phyloP scores from a whole-genome alignment of 2,888 invertebrate genomes.

The Lycophotia porphyrea region DNA sequence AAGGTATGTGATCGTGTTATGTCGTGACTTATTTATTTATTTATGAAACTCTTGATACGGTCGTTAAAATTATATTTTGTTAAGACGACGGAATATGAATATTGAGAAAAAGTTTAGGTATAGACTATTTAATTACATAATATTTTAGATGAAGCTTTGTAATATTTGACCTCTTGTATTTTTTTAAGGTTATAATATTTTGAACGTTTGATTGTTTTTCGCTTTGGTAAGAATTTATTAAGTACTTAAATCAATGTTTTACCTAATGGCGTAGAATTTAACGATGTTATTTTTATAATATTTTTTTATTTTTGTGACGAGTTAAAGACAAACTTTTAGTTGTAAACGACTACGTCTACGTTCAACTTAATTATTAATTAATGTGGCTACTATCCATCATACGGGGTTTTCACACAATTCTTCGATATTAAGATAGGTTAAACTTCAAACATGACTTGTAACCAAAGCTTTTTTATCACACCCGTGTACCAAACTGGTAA shows the following conservation, averaged over 20 bases:
- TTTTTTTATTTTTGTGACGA: background rate
- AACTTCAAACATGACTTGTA: background rate
- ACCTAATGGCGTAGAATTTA: background rate
- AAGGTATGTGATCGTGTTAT: background rate
- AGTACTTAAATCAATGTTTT: slow-evolving; percentile 2
- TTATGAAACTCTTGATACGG: background rate
- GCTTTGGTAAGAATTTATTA: background rate
- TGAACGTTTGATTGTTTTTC: background rate
- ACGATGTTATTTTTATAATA: background rate
- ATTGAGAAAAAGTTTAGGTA: background rate
- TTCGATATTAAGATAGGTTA: background rate
- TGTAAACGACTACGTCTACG: background rate
- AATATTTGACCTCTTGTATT: slow-evolving; percentile 15
- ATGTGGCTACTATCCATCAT: slow-evolving; percentile 2
- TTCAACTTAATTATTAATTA: background rate
- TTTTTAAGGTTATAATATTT: slow-evolving; percentile 3
- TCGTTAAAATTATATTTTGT: background rate
- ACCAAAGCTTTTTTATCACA: slow-evolving; percentile 18
- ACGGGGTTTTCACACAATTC: background rate
- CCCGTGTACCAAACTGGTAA: slow-evolving; percentile 7
- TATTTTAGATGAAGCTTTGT: background rate
- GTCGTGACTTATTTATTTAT: slow-evolving; percentile 31
- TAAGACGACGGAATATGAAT: background rate
- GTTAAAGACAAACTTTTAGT: background rate
- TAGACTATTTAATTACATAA: background rate